Percentiles rank a stretch among this genome's conserved stretches.
Evolutionary conservation across 2,888 invertebrate species (phyloP).

Genomic region (Drosophila flavopinicola): DNA sequence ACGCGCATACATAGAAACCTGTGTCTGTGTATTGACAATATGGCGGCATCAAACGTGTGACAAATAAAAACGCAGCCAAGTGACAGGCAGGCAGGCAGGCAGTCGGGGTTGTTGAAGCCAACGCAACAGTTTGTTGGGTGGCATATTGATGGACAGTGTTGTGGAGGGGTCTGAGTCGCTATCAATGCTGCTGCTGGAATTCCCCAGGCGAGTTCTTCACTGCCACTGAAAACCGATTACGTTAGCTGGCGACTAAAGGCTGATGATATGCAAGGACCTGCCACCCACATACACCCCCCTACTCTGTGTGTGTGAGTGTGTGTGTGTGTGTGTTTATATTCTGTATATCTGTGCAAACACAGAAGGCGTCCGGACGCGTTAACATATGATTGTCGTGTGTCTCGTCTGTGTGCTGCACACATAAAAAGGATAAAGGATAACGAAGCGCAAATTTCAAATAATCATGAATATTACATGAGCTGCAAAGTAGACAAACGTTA

Average conservation of each 20-base stretch:
- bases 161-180: slow-evolving; percentile 44
- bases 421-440: slow-evolving; percentile 76
- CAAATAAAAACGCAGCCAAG: slow-evolving; percentile 60
- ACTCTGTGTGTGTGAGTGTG: slow-evolving; percentile 1
- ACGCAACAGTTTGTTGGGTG: slow-evolving; percentile 58
- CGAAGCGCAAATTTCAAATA: slow-evolving; percentile 81
- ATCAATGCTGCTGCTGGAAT: slow-evolving; percentile 72
- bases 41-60: slow-evolving; percentile 57
- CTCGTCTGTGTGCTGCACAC: slow-evolving; percentile 42
- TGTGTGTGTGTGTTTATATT: slow-evolving; percentile 22
- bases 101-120: background rate
- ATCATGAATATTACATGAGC: slow-evolving; percentile 80
- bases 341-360: slow-evolving; percentile 65
- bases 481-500: slow-evolving; percentile 73
- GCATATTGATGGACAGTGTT: slow-evolving; percentile 46
- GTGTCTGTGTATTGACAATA: slow-evolving; percentile 51
- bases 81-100: too few relatives aligned
- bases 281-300: slow-evolving; percentile 1
- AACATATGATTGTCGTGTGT: slow-evolving; percentile 79
- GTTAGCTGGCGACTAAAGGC: slow-evolving; percentile 64
- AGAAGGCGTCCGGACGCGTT: slow-evolving; percentile 73
- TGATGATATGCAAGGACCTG: slow-evolving; percentile 74
- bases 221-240: slow-evolving; percentile 73
- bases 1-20: slow-evolving; percentile 11
- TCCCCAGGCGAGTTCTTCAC: slow-evolving; percentile 53